Conservation (phyloP, 2,113 vertebrate genomes). For the Butastur rufipennis region DNA sequence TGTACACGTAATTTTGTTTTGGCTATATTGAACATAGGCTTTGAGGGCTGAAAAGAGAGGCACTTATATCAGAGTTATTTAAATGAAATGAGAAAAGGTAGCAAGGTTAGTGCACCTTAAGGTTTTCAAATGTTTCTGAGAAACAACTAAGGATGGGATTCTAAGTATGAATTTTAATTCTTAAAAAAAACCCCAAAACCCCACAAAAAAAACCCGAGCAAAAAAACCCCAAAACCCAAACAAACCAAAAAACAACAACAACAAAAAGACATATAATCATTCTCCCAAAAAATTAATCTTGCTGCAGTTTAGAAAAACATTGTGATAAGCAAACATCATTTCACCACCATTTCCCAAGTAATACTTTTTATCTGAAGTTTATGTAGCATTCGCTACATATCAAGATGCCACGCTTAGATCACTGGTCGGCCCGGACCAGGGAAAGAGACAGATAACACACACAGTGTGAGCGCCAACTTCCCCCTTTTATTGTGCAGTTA, state of each 20-base stretch:
- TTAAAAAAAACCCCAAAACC: not conserved
- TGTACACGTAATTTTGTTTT: not conserved
- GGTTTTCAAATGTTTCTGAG: not conserved
- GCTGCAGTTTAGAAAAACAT: not conserved
- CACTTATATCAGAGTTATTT: rapidly evolving
- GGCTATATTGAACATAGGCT: not conserved
- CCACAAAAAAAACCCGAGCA: no score
- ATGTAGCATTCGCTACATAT: not conserved
- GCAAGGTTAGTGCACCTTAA: not conserved
- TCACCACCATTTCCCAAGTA: not conserved
- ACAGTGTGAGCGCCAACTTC: no score
- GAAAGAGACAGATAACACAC: no score
- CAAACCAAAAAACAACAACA: no score
- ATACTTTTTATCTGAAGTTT: not conserved
- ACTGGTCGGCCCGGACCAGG: no score
- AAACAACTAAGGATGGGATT: not conserved
- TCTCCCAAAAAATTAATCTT: not conserved
- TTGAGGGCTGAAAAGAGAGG: not conserved
- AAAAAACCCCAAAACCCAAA: no score
- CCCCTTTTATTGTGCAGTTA: no score
- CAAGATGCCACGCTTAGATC: no score
- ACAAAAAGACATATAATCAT: not conserved
- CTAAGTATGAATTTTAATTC: not conserved
- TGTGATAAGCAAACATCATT: not conserved
- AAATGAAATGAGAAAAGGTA: not conserved